Percentiles rank a stretch among this genome's conserved stretches.
Evolutionary conservation across 2,888 invertebrate species (phyloP).

Genomic region (Holacanthella duospinosa): DNA sequence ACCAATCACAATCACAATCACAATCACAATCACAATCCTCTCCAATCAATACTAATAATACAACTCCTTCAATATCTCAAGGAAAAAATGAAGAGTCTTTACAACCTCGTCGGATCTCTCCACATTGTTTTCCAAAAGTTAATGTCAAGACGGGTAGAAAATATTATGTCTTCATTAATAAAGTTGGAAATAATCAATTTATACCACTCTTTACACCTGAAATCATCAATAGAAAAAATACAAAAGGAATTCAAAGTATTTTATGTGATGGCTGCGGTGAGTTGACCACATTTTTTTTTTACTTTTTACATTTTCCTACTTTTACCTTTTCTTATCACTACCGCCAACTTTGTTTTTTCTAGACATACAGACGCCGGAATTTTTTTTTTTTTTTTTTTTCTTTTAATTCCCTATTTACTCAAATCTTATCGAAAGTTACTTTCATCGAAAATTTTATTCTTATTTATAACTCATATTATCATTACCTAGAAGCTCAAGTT

Average conservation of each 20-base stretch:
- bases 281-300: slow-evolving; percentile 11
- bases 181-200: slow-evolving; percentile 36
- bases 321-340: neutral
- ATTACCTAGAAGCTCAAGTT: no score
- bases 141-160: slow-evolving; percentile 37
- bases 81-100: slow-evolving; percentile 12
- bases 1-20: neutral
- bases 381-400: neutral
- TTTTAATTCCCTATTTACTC: no score
- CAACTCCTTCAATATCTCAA: neutral
- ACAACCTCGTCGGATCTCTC: neutral
- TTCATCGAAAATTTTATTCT: no score
- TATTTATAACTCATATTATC: no score
- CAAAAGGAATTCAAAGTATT: slow-evolving; percentile 34
- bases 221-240: slow-evolving; percentile 37
- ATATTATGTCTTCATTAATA: slow-evolving; percentile 37
- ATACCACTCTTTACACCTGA: slow-evolving; percentile 37
- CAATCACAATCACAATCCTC: no score
- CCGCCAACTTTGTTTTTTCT: neutral
- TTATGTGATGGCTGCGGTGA: slow-evolving; percentile 38
- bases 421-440: no score
- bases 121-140: slow-evolving; percentile 25
- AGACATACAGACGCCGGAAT: no score
- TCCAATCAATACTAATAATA: neutral
- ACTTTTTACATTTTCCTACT: slow-evolving; percentile 1